phyloP scores from a whole-genome alignment of 2,113 vertebrate species.

The Sander vitreus region DNA sequence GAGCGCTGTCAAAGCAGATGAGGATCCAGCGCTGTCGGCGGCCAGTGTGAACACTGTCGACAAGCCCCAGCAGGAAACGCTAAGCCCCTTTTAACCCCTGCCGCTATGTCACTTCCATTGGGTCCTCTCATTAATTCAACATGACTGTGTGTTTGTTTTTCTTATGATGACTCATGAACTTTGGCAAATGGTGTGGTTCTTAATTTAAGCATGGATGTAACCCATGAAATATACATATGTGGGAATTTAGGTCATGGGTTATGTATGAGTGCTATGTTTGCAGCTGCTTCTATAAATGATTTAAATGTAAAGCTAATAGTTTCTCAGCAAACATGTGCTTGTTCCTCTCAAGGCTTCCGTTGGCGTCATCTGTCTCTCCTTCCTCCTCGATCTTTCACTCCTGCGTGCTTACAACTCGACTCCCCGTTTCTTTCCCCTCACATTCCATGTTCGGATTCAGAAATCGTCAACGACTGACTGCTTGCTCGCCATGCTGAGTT shows the following conservation, averaged over 20 bases:
- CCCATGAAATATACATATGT: slow-evolving; percentile 59
- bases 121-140: slow-evolving; percentile 63
- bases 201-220: slow-evolving; percentile 36
- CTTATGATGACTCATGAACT: slow-evolving; percentile 33
- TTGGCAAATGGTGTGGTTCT: not conserved
- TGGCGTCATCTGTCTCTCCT: not conserved
- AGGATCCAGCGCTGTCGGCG: slow-evolving; percentile 60
- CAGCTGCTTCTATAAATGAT: slow-evolving; percentile 47
- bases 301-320: slow-evolving; percentile 48
- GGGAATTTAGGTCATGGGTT: slow-evolving; percentile 42
- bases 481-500: slow-evolving; percentile 23
- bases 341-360: not conserved
- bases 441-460: not conserved
- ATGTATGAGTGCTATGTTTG: slow-evolving; percentile 62
- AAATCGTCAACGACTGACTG: not conserved
- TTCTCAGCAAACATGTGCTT: slow-evolving; percentile 20
- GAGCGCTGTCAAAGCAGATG: slow-evolving; percentile 73
- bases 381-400: not conserved
- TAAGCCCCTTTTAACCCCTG: slow-evolving; percentile 68
- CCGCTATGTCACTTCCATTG: slow-evolving; percentile 55
- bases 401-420: slow-evolving; percentile 4
- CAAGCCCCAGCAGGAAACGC: slow-evolving; percentile 61
- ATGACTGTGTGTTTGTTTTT: slow-evolving; percentile 54
- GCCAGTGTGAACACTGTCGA: slow-evolving; percentile 51
- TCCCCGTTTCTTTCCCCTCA: not conserved